Conservation (phyloP, 2,797 vertebrate genomes). For the Lepidocolaptes lacrymiger region DNA sequence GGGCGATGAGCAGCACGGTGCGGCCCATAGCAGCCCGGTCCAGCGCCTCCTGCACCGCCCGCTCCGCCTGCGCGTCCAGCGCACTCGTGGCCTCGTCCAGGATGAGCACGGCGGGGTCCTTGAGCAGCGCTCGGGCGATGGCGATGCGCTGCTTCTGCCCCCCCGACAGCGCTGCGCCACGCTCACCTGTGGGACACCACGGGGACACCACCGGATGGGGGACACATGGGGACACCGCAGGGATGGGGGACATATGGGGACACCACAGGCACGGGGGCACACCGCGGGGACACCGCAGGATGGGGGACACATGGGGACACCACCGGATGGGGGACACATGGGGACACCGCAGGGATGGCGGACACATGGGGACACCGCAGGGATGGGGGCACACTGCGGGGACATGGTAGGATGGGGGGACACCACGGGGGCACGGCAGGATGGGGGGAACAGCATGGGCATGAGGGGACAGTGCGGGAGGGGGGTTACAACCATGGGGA, state of each 20-base stretch:
- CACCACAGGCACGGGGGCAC: background rate
- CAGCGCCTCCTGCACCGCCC: conserved; percentile 90
- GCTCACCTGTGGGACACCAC: conserved; percentile 81
- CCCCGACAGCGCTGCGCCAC: conserved; percentile 89
- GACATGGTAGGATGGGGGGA: no score
- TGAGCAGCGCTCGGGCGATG: conserved; percentile 91
- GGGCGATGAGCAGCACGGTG: conserved; percentile 94
- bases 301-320: background rate
- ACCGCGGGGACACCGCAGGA: background rate
- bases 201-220: background rate
- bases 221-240: no score
- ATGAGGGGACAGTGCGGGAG: background rate
- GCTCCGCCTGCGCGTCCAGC: conserved; percentile 89
- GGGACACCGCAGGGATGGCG: background rate
- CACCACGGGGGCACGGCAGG: no score
- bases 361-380: background rate
- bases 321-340: no score
- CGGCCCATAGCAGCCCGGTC: conserved; percentile 87
- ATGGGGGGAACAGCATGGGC: background rate
- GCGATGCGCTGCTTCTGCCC: conserved; percentile 96
- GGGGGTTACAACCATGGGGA: background rate
- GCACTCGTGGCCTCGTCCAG: conserved; percentile 96
- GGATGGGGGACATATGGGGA: background rate
- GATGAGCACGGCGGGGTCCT: conserved; percentile 88
- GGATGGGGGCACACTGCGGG: no score